Evolutionary conservation across 2,113 vertebrate genomes (phyloP).

Genomic region (Trachemys scripta): DNA sequence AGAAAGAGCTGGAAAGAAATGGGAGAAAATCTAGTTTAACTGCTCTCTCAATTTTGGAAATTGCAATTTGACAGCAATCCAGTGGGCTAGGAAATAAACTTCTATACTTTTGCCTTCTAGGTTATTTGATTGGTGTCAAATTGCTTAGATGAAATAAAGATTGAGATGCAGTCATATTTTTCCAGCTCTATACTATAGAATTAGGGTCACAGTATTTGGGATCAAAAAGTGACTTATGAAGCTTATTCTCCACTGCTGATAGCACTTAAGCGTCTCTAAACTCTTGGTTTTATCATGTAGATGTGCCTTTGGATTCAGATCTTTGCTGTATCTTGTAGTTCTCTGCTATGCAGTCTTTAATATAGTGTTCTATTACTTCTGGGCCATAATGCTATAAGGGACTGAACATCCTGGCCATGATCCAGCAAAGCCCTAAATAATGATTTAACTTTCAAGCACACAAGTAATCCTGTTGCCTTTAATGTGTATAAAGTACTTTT

Average conservation of each 20-base stretch:
- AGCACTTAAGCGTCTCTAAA: slow-evolving; percentile 69
- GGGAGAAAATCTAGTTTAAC: slow-evolving; percentile 72
- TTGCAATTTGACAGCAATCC: slow-evolving; percentile 78
- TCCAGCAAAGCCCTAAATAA: not conserved
- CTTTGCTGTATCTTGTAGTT: not conserved
- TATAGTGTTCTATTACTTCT: not conserved
- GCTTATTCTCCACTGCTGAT: slow-evolving; percentile 66
- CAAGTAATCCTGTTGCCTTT: not conserved
- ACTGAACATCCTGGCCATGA: not conserved
- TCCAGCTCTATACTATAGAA: slow-evolving; percentile 66
- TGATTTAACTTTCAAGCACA: not conserved
- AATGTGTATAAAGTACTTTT: not conserved
- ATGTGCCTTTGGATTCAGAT: slow-evolving; percentile 60
- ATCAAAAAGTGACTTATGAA: slow-evolving; percentile 74
- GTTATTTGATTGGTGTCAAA: slow-evolving; percentile 75
- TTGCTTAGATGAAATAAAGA: slow-evolving; percentile 77
- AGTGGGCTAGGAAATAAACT: slow-evolving; percentile 73
- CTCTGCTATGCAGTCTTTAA: not conserved
- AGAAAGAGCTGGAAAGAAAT: slow-evolving; percentile 65
- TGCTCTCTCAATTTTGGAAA: slow-evolving; percentile 75
- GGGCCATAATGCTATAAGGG: not conserved
- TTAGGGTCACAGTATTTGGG: slow-evolving; percentile 71
- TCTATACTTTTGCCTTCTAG: slow-evolving; percentile 68
- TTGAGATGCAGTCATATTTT: slow-evolving; percentile 72
- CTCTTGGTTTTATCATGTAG: slow-evolving; percentile 64